Percentiles rank a stretch among this genome's conserved stretches.
phyloP scores from a whole-genome alignment of 2,888 invertebrate genomes.

The Drosophila stalkeri region DNA sequence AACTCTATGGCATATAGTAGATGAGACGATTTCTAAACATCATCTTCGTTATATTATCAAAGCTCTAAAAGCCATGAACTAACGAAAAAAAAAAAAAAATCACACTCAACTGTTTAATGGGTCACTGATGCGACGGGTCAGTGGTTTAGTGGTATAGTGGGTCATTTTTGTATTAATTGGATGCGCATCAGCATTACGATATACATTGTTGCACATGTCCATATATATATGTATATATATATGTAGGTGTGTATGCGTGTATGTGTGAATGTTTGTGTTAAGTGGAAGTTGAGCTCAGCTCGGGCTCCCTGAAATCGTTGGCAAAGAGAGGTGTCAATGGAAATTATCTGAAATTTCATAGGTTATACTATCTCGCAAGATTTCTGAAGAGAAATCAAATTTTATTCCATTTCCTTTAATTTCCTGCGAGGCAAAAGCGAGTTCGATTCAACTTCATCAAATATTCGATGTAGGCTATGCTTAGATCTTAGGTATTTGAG shows the following conservation, averaged over 20 bases:
- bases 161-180: constrained; percentile 6
- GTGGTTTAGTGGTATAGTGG: constrained; percentile 12
- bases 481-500: neutral
- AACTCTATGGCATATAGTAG: constrained; percentile 17
- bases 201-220: constrained; percentile 11
- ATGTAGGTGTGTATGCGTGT: neutral
- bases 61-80: constrained; percentile 42
- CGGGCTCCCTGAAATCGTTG: constrained; percentile 14
- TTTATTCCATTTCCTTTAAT: neutral
- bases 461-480: neutral
- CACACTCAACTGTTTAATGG: constrained; percentile 35
- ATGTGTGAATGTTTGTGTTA: neutral
- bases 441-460: neutral
- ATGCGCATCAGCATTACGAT: constrained; percentile 5
- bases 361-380: too few species aligned
- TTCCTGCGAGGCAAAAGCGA: neutral
- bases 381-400: neutral
- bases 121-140: constrained; percentile 11
- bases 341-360: neutral
- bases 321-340: neutral
- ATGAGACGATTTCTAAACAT: constrained; percentile 32
- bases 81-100: constrained; percentile 4
- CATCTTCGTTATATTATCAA: constrained; percentile 1
- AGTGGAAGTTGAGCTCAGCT: neutral
- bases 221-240: neutral